phyloP scores from a whole-genome alignment of 2,113 vertebrate species.

The Pyrgilauda ruficollis region DNA sequence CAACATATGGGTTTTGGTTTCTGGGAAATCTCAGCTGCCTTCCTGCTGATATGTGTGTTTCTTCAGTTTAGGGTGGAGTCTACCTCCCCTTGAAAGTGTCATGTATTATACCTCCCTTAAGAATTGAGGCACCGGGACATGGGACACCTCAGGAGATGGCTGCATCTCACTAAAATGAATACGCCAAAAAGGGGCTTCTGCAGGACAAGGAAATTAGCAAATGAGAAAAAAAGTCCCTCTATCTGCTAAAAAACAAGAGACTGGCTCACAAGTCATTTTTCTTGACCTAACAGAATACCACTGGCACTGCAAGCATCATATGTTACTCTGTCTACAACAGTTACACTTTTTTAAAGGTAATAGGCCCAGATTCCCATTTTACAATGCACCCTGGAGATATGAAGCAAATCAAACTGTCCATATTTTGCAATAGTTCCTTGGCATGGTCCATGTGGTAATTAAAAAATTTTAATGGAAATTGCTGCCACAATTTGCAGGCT shows the following conservation, averaged over 20 bases:
- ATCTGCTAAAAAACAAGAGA: neutral
- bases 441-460: neutral
- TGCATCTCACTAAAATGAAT: neutral
- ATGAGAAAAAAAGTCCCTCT: neutral
- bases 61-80: neutral
- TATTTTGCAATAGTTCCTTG: conserved; percentile 47
- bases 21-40: neutral
- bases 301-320: neutral
- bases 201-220: neutral
- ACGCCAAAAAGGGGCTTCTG: neutral
- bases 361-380: neutral
- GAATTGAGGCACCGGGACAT: neutral
- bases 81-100: neutral
- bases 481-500: neutral
- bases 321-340: neutral
- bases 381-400: neutral
- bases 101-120: neutral
- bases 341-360: neutral
- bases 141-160: neutral
- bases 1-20: neutral
- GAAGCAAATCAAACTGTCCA: conserved; percentile 8
- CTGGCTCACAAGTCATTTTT: neutral
- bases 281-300: neutral
- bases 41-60: neutral
- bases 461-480: conserved; percentile 38